A percentile compares a stretch with the other conserved stretches of the same genome.
Conservation (phyloP, 2,797 vertebrate species). For the Neoniphon sammara region DNA sequence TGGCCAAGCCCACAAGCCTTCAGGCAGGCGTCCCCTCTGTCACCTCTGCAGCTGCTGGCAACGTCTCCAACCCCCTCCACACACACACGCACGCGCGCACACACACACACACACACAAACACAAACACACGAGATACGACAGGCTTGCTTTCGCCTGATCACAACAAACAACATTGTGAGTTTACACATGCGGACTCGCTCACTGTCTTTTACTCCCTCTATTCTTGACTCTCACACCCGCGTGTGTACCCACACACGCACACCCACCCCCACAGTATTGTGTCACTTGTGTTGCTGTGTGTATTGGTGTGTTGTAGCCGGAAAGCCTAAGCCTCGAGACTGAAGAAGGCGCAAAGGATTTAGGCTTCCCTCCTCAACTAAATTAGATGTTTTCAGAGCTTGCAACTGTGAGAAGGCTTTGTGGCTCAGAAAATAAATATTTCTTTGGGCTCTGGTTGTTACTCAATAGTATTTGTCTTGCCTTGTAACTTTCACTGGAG, state of each 20-base stretch:
- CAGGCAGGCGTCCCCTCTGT: constrained; percentile 81
- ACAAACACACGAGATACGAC: constrained; percentile 61
- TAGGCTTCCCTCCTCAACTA: constrained; percentile 61
- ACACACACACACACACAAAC: constrained; percentile 35
- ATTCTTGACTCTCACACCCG: constrained; percentile 41
- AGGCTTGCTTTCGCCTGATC: constrained; percentile 67
- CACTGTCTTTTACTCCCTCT: constrained; percentile 6
- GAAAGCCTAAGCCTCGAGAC: constrained; percentile 52
- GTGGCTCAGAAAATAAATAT: constrained; percentile 69
- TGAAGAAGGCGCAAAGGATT: constrained; percentile 57
- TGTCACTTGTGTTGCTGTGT: constrained; percentile 29
- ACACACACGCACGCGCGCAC: constrained; percentile 15
- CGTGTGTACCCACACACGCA: constrained; percentile 14
- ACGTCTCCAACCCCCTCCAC: constrained; percentile 74
- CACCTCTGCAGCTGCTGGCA: constrained; percentile 88
- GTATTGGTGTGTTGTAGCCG: constrained; percentile 24
- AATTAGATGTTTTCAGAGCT: constrained; percentile 72
- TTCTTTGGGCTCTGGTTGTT: constrained; percentile 58
- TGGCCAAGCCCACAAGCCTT: constrained; percentile 76
- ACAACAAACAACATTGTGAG: constrained; percentile 67
- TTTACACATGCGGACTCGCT: constrained; percentile 60
- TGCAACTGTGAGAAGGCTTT: constrained; percentile 66
- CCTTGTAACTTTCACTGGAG: constrained; percentile 45
- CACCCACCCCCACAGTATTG: constrained; percentile 13
- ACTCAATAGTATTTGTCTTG: constrained; percentile 62